Percentiles rank a stretch among this genome's conserved stretches.
Conservation (phyloP, 2,888 invertebrate species). For the Acanthosepion lycidas region DNA sequence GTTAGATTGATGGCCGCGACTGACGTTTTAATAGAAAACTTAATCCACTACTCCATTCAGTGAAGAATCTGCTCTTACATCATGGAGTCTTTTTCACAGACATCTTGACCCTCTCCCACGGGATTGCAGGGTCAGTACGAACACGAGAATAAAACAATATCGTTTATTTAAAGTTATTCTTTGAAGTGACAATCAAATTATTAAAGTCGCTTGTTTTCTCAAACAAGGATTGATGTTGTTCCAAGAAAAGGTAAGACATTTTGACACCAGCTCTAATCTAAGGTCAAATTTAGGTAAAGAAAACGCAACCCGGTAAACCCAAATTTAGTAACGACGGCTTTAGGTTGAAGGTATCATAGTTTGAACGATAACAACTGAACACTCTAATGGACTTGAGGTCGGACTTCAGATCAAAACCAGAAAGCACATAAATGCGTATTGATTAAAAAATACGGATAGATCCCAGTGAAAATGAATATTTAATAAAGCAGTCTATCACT, state of each 20-base stretch:
- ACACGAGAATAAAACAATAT: neutral
- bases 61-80: neutral
- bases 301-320: no score
- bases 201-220: neutral
- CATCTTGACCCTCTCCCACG: neutral
- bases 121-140: neutral
- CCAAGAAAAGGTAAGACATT: neutral
- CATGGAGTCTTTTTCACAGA: neutral
- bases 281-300: no score
- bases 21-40: neutral
- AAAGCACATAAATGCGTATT: no score
- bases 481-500: no score
- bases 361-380: no score
- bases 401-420: no score
- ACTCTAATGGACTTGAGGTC: no score
- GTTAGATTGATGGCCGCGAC: neutral
- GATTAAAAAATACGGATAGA: no score
- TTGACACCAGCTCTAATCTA: neutral
- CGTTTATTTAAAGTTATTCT: neutral
- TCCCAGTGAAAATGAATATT: no score
- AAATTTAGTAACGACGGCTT: no score
- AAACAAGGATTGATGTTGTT: neutral
- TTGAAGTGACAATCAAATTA: neutral
- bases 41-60: no score
- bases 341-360: no score